phyloP scores from a whole-genome alignment of 2,888 invertebrate genomes.

The Drosophila borborema region DNA sequence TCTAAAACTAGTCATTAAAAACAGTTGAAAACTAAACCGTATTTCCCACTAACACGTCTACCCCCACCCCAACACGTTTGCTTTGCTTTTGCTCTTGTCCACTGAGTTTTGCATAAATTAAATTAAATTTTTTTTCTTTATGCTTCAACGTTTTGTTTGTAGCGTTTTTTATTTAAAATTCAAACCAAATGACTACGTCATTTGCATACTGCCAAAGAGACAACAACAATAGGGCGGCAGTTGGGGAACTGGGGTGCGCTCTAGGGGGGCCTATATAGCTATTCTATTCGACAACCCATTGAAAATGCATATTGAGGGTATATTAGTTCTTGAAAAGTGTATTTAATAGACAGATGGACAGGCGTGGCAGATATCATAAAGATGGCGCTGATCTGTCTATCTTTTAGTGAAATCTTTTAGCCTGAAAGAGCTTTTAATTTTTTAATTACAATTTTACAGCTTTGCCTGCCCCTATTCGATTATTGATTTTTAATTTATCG shows the following conservation, averaged over 20 bases:
- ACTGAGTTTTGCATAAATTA: conserved; percentile 73
- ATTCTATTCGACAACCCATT: not conserved
- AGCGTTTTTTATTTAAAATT: conserved; percentile 48
- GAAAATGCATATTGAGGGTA: not conserved
- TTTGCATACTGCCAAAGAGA: conserved; percentile 60
- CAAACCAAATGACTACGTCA: conserved; percentile 56
- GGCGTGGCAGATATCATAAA: not conserved
- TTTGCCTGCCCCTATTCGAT: not conserved
- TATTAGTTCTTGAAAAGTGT: not conserved
- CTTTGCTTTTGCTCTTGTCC: conserved; percentile 46
- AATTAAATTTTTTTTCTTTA: conserved; percentile 47
- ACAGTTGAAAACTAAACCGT: conserved; percentile 49
- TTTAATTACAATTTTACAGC: not conserved
- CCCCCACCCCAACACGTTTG: not conserved
- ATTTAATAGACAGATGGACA: not conserved
- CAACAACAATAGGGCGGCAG: conserved; percentile 32
- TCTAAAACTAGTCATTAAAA: conserved; percentile 70
- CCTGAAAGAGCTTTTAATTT: too few relatives aligned
- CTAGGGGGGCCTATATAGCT: conserved; percentile 3
- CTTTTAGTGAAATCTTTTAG: too few relatives aligned
- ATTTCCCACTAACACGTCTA: not conserved
- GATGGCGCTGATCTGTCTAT: too few relatives aligned
- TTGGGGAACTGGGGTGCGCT: not conserved
- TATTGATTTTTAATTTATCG: too few relatives aligned
- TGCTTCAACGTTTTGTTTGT: conserved; percentile 20